Evolutionary conservation across 2,113 vertebrate genomes (phyloP).

Genomic region (Rhea pennata): DNA sequence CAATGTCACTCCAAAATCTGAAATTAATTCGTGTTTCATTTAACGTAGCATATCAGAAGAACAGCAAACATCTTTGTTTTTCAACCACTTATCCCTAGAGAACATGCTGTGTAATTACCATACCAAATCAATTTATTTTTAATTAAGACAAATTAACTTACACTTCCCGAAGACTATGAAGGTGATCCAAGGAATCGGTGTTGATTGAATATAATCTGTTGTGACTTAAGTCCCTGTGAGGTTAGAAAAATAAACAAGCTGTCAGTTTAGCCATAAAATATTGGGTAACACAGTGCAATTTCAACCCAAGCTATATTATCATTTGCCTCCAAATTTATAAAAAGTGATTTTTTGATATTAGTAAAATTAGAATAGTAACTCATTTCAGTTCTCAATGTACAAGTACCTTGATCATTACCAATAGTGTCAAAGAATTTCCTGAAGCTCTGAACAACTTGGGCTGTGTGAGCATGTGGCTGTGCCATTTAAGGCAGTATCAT

Average conservation of each 20-base stretch:
- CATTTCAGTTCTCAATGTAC: not conserved
- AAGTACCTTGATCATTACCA: not conserved
- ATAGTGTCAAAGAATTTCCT: not conserved
- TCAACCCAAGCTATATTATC: not conserved
- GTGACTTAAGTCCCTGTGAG: slow-evolving; percentile 91
- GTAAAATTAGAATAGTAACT: not conserved
- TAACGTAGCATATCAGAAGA: slow-evolving; percentile 5
- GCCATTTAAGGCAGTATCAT: not conserved
- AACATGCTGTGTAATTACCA: not conserved
- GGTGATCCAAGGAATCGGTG: slow-evolving; percentile 82
- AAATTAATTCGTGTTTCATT: not conserved
- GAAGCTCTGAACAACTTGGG: not conserved
- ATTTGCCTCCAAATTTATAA: not conserved
- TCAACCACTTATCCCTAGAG: not conserved
- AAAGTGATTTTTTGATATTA: fast-evolving
- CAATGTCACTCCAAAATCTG: not conserved
- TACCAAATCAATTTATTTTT: not conserved
- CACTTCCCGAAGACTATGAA: slow-evolving; percentile 89
- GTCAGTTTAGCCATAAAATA: not conserved
- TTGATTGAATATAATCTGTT: slow-evolving; percentile 90
- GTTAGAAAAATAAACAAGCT: slow-evolving; percentile 65
- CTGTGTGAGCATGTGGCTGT: not conserved
- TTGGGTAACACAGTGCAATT: not conserved
- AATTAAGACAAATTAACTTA: slow-evolving; percentile 81
- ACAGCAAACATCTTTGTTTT: not conserved